phyloP scores from a whole-genome alignment of 1,140 invertebrate species.

The Diuraphis noxia region DNA sequence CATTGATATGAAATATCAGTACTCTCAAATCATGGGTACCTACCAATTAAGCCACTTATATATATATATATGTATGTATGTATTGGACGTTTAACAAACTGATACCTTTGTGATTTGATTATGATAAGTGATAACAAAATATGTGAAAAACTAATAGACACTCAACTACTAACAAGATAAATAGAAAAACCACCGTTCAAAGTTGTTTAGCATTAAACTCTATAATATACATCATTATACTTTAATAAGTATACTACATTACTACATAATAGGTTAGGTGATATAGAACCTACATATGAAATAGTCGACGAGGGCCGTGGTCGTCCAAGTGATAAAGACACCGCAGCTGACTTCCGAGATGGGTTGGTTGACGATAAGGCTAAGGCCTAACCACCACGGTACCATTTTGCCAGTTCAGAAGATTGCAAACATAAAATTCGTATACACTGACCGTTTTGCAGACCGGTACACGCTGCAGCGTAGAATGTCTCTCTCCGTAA shows the following conservation, averaged over 20 bases:
- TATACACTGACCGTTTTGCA: slow-evolving; percentile 45
- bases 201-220: not conserved
- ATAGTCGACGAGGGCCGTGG: not conserved
- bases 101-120: no score
- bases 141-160: not conserved
- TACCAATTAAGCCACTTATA: not conserved
- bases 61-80: no score
- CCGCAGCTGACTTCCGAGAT: not conserved
- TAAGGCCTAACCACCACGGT: not conserved
- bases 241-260: no score
- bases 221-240: not conserved
- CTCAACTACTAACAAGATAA: not conserved
- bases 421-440: slow-evolving; percentile 33
- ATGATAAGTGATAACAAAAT: not conserved
- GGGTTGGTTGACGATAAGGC: not conserved
- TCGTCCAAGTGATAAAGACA: slow-evolving; percentile 2
- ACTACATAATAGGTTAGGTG: not conserved
- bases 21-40: not conserved
- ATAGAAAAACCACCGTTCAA: not conserved
- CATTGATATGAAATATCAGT: not conserved
- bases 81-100: no score
- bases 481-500: slow-evolving; percentile 38
- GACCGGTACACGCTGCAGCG: slow-evolving; percentile 13
- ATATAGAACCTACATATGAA: slow-evolving; percentile 11
- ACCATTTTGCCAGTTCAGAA: not conserved